These are phyloP conservation scores for Lamprotornis superbus DNA, from an alignment of 2,113 vertebrate genomes.

Conservation along the genomic window DNA sequence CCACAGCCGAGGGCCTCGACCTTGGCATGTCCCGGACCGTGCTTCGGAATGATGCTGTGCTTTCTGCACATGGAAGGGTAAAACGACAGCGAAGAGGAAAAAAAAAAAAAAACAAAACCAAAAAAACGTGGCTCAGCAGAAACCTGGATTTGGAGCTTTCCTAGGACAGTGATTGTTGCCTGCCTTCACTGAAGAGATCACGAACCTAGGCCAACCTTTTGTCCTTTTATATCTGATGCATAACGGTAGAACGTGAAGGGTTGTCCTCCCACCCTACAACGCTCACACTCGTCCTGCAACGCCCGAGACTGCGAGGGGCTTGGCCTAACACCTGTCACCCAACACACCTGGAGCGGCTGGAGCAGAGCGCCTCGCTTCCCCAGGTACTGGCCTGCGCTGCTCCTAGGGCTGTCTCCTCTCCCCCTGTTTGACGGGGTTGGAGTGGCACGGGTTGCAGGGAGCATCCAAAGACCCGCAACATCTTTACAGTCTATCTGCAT, in stretches of 20 bases:
- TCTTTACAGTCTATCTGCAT: background rate
- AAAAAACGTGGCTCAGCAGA: background rate
- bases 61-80: background rate
- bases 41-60: background rate
- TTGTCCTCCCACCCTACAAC: background rate
- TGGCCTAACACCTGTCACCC: background rate
- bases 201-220: conserved; percentile 35
- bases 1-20: background rate
- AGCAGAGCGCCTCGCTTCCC: background rate
- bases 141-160: background rate
- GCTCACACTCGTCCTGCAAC: background rate
- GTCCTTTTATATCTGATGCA: conserved; percentile 51
- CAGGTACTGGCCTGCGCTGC: background rate
- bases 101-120: background rate
- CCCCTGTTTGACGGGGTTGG: background rate
- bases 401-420: background rate
- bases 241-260: conserved; percentile 26
- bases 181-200: background rate
- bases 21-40: background rate
- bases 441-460: background rate
- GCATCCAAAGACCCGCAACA: background rate
- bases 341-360: background rate
- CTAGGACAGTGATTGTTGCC: background rate
- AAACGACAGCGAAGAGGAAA: background rate
- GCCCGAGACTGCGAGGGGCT: background rate